Conservation (phyloP, 2,113 vertebrate genomes). For the Chiloscyllium plagiosum region DNA sequence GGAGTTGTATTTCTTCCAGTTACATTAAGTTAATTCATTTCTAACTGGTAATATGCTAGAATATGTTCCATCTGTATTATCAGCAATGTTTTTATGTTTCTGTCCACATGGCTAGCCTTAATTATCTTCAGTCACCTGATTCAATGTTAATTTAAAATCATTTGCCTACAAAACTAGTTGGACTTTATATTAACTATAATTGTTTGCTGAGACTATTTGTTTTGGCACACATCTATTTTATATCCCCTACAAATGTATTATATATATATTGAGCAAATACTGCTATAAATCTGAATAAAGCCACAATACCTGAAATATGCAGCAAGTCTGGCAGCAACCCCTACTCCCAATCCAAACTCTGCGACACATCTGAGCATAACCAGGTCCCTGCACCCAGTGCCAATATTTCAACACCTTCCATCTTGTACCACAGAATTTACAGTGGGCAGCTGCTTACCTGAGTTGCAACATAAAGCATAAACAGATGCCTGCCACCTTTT, state of each 20-base stretch:
- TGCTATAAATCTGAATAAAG: too few relatives aligned
- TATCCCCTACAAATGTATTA: not conserved
- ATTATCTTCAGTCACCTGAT: not conserved
- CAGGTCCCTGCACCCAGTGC: too few relatives aligned
- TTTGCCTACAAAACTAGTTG: not conserved
- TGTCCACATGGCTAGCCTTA: not conserved
- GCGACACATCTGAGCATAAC: too few relatives aligned
- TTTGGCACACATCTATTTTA: not conserved
- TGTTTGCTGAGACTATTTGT: not conserved
- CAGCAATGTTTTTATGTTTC: not conserved
- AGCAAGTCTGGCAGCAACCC: not conserved
- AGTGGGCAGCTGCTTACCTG: too few relatives aligned
- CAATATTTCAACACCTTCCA: too few relatives aligned
- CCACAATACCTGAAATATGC: too few relatives aligned
- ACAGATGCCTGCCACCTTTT: too few relatives aligned
- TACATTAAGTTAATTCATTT: not conserved
- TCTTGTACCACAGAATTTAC: too few relatives aligned
- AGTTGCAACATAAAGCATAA: too few relatives aligned
- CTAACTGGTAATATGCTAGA: not conserved
- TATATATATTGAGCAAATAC: not conserved
- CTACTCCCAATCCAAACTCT: too few relatives aligned
- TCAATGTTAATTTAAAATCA: not conserved
- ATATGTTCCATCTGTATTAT: not conserved
- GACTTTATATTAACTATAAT: not conserved
- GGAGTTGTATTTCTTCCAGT: not conserved